A percentile compares a stretch with the other conserved stretches of the same genome.
Conservation (phyloP, 2,113 vertebrate species). For the Prionailurus viverrinus region DNA sequence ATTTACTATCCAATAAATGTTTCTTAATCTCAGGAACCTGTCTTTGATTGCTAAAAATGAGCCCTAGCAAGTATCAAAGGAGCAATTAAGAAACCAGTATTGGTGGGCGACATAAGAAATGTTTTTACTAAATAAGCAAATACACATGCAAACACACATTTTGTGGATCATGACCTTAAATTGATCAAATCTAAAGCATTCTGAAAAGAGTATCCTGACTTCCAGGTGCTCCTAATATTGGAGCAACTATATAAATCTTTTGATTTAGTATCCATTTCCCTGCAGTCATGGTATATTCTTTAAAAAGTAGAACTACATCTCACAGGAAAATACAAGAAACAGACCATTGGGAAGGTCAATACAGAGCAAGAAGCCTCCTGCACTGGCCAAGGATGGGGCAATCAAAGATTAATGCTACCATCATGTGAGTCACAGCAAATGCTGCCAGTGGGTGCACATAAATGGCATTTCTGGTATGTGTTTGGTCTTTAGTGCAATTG, state of each 20-base stretch:
- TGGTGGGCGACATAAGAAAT: not conserved
- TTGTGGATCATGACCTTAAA: not conserved
- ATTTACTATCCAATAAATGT: constrained; percentile 21
- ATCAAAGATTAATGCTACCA: not conserved
- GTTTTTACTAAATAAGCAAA: not conserved
- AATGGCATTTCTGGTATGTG: not conserved
- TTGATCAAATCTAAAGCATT: not conserved
- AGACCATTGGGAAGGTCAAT: not conserved
- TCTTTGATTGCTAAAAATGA: not conserved
- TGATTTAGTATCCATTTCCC: not conserved
- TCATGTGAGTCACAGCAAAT: not conserved
- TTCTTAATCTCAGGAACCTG: constrained; percentile 4
- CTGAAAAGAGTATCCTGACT: not conserved
- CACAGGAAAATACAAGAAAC: not conserved
- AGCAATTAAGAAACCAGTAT: not conserved
- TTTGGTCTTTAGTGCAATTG: not conserved
- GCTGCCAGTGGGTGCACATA: not conserved
- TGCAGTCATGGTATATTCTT: not conserved
- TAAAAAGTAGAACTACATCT: not conserved
- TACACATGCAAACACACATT: not conserved
- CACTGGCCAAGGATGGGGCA: not conserved
- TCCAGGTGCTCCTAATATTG: not conserved
- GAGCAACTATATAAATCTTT: not conserved
- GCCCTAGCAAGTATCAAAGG: not conserved
- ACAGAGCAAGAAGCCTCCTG: not conserved